Evolutionary conservation across 2,888 invertebrate species (phyloP), one percentile per base, ranked within the genome.

Genomic region (Synanthedon andrenaeformis): DNA sequence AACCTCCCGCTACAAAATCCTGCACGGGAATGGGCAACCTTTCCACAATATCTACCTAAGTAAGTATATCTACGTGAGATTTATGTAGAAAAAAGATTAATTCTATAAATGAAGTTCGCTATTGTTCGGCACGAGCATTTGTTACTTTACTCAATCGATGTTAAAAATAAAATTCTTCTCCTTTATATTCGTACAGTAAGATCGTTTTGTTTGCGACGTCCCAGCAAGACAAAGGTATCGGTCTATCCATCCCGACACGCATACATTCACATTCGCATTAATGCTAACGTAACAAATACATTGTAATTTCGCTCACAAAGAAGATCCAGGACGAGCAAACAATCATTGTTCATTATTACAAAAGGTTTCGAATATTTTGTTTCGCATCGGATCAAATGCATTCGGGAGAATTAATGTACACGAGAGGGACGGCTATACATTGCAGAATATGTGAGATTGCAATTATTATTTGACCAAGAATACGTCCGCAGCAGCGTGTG

Each of bases 311-410:
- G 83, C 85, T 83, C 85, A 87, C 86, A 86, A 85, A 87, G 79
- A 65, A 79, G 82, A 82, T 80, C 82, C 76, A 79, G 85, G 80
- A 84, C 84, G 82, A 76, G 81, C 86, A 85, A 86, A 87, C 85
- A 86, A 86, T 87, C 84, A 85, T 85, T 86, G 86, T 86, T 85
- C 84, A 85, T 87, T 86, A 83, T 84, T 82, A 87, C 85, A 87
- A 87, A 86, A 85, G 87, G 76, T 83, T 81, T 83, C 76, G 76
- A 81, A 84, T 84, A 82, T 84, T 86, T 79, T 79, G 82, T 80
- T 84, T 86, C 84, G 82, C 80, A 76, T 82, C 80, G 79, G 79
- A 86, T 87, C 85, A 84, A 84, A 85, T 82, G 79, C 76, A 77
- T 80, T 74, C 63, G 73, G 73, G 74, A 79, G 70, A 82, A 72